Evolutionary conservation across 2,888 invertebrate species (phyloP).

Genomic region (Belgica antarctica): DNA sequence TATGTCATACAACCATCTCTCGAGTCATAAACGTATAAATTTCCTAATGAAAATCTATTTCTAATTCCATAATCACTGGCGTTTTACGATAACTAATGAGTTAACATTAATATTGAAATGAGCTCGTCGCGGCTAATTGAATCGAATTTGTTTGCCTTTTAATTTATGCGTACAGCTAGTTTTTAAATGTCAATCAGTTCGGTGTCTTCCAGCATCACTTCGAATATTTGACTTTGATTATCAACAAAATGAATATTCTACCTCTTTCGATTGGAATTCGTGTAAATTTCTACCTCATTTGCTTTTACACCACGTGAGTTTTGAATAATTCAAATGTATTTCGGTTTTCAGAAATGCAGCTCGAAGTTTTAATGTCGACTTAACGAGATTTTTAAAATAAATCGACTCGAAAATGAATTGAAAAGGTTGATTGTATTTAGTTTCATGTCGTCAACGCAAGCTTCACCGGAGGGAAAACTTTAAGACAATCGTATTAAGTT

Average conservation of each 20-base stretch:
- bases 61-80: not conserved
- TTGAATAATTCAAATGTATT: conserved; percentile 2
- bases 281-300: no score
- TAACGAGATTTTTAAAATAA: no score
- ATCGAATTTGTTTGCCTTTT: not conserved
- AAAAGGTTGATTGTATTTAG: conserved; percentile 6
- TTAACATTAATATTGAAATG: not conserved
- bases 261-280: no score
- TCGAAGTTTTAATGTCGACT: no score
- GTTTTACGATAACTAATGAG: conserved; percentile 7
- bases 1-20: not conserved
- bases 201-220: not conserved
- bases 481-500: conserved; percentile 5
- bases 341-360: no score
- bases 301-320: no score
- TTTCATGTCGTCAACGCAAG: not conserved
- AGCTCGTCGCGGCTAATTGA: not conserved
- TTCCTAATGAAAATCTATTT: not conserved
- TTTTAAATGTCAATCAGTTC: conserved; percentile 13
- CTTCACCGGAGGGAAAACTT: no score
- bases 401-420: not conserved
- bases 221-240: not conserved
- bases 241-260: not conserved
- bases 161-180: no score
- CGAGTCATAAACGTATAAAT: conserved; percentile 1